These are phyloP conservation scores for Denticeps clupeoides DNA, from an alignment of 2,797 vertebrate species.

Conservation along the genomic window DNA sequence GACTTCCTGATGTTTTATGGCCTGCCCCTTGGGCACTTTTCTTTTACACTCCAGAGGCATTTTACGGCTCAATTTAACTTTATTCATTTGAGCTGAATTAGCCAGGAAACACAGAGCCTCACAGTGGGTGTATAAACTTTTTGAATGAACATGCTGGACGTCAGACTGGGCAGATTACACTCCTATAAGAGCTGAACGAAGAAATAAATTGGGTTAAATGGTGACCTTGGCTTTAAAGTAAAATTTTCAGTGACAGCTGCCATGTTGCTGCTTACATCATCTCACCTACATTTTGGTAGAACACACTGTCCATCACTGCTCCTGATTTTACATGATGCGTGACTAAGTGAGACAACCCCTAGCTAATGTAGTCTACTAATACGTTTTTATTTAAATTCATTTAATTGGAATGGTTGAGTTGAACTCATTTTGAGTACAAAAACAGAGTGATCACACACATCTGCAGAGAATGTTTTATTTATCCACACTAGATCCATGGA, in stretches of 20 bases:
- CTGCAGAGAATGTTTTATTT: too few relatives aligned
- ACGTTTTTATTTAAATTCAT: too few relatives aligned
- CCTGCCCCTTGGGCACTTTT: slow-evolving; percentile 6
- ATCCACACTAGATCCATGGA: too few relatives aligned
- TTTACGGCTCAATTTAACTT: slow-evolving; percentile 32
- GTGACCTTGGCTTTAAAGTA: slow-evolving; percentile 12
- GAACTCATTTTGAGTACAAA: too few relatives aligned
- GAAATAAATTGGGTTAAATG: slow-evolving; percentile 13
- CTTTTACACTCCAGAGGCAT: slow-evolving; percentile 24
- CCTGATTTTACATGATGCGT: too few relatives aligned
- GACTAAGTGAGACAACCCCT: too few relatives aligned
- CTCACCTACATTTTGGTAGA: background rate
- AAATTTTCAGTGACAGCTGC: slow-evolving; percentile 15
- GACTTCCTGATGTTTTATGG: slow-evolving; percentile 11
- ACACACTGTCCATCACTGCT: too few relatives aligned
- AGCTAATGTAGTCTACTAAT: too few relatives aligned
- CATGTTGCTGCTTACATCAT: slow-evolving; percentile 6
- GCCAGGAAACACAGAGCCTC: slow-evolving; percentile 14
- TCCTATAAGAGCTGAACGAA: slow-evolving; percentile 12
- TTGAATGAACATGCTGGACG: background rate
- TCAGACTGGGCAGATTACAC: background rate
- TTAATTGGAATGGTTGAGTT: too few relatives aligned
- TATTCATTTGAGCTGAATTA: slow-evolving; percentile 26
- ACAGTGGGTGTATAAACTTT: slow-evolving; percentile 7
- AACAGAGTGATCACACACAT: too few relatives aligned